Base-by-base conservation (phyloP, 2,797 vertebrate genomes). In the Ciconia nigra region DNA sequence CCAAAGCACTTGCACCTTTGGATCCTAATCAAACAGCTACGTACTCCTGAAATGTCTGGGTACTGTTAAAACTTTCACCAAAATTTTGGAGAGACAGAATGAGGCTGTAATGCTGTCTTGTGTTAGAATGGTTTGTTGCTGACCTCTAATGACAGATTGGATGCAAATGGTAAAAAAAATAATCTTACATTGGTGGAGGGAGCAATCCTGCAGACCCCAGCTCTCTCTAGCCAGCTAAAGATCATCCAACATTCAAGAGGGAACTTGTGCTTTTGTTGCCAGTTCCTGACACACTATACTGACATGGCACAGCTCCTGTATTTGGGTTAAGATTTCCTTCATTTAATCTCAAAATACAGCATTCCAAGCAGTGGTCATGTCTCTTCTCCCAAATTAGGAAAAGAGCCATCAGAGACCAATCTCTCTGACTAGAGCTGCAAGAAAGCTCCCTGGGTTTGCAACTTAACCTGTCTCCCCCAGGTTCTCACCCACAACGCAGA, bases 401-500 rank as follows among this genome's bases (percentile, higher is more conserved):
- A 42, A 74, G 52, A 77, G 25, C 39, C 44, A 72, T 33, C 59
- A 73, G 91, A 71, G n/a, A 46, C 39, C 33, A 70, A 83, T 44
- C 5, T 31, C 52, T 37, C 52, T 9, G 37, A 24, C 35, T 3
- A n/a, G 21, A 59, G 21, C 54, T 47, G 20, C 39, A 44, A 39
- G 58, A 39, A 91, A 17, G 39, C 17, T 42, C 15, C 61, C 42
- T 3, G 24, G 26, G 11, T 52, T 46, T 74, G 55, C 49, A 51
- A 15, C 52, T 59, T 55, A 35, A 5, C 9, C 62, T 10, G 5
- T 21, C 15, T 29, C 37, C 29, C 6, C 0, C 0, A 5, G 22
- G 4, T 28, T 65, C 92, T 96, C 71, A 97, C 97, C 95, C 73
- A 81, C 65, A 4, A 95, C 22, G n/a, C 97, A 97, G 42, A 97